phyloP scores from a whole-genome alignment of 2,113 vertebrate genomes.

The Tragelaphus imberbis region DNA sequence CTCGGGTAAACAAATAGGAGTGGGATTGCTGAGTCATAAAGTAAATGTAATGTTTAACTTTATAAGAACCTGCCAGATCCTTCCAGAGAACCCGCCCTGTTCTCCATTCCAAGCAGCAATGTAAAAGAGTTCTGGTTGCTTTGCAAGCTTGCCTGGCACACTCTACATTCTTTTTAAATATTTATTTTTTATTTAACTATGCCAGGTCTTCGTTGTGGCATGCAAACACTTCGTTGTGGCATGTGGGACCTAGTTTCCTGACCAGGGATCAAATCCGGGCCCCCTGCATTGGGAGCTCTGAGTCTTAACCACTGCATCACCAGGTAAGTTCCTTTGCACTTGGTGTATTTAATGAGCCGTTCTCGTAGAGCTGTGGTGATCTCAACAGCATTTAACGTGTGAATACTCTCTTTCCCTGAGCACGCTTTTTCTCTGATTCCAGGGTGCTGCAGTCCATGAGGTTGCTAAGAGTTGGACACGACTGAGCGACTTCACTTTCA shows the following conservation, averaged over 20 bases:
- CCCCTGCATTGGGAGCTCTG: not conserved
- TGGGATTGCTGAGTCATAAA: not conserved
- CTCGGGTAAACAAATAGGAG: not conserved
- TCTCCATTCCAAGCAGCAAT: fast-evolving
- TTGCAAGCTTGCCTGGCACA: not conserved
- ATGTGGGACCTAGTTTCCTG: not conserved
- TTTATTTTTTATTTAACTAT: not conserved
- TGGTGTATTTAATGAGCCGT: not conserved
- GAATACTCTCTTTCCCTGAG: not conserved
- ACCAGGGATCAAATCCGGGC: not conserved
- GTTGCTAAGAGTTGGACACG: fast-evolving
- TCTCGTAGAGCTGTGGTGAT: not conserved
- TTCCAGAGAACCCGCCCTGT: fast-evolving
- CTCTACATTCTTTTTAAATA: not conserved
- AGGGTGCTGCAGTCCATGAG: not conserved
- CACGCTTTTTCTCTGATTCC: not conserved
- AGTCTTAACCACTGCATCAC: not conserved
- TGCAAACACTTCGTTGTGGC: not conserved
- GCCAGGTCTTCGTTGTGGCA: not conserved
- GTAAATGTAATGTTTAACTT: not conserved
- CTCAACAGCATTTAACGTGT: not conserved
- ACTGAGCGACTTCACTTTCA: too few species aligned
- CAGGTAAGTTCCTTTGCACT: not conserved
- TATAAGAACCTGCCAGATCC: not conserved
- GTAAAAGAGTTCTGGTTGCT: not conserved